Base-by-base conservation (phyloP, 2,888 invertebrate genomes). In the Melanargia galathea region DNA sequence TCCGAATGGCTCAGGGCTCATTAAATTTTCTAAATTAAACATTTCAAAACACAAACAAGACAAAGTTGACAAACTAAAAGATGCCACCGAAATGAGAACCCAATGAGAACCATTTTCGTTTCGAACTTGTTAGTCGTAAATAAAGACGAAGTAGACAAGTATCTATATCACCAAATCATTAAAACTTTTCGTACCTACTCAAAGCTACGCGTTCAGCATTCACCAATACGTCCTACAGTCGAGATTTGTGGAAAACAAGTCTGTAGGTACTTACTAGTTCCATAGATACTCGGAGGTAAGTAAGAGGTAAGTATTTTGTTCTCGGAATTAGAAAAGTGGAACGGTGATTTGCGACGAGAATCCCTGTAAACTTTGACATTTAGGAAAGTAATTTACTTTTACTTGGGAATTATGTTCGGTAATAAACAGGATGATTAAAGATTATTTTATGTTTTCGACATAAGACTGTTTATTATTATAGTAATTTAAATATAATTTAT, bases 121-220 rank as follows among this genome's bases (percentile, higher is more conserved):
- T 56, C 7, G 30, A 43, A 16, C 16, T 38, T 22, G 22, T 52
- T 52, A 40, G n/a, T 55, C 24, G 10, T 22, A 40, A 38, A 48
- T 33, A 55, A 7, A 33, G 7, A 48, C 35, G 11, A 11, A 20
- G 22, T 46, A 38, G 10, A 38, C 10, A 22, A 1, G 16, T 48
- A 18, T 13, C 5, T 26, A 5, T 49, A 48, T 64, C 46, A 61
- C 58, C 58, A 30, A 63, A 57, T 62, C 62, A 68, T 68, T 60
- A 63, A 68, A 68, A 67, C 62, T 68, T 66, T 62, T 43, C 24
- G 45, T 26, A 40, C 26, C 45, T 26, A 40, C 26, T 49, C 13
- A 49, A 62, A 62, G 61, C n/a, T 48, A 62, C 48, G 26, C 48
- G 35, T 22, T n/a, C n/a, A 35, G 58, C 20, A 58, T 48, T 58